phyloP scores from a whole-genome alignment of 2,113 vertebrate genomes.

The Sialia sialis region DNA sequence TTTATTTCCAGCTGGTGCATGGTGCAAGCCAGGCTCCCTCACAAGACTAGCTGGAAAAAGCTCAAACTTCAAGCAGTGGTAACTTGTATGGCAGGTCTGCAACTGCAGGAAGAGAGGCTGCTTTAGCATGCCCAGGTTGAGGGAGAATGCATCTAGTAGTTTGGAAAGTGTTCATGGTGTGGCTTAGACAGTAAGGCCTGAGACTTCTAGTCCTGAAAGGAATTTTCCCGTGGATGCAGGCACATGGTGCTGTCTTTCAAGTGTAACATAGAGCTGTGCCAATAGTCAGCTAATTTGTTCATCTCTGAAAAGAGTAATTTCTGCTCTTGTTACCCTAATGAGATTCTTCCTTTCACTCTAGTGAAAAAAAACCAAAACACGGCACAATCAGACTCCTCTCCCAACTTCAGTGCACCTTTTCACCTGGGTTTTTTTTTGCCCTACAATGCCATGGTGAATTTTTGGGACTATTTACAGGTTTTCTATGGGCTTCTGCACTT shows the following conservation, averaged over 20 bases:
- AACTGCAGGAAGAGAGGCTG: neutral
- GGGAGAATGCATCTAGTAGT: accelerated
- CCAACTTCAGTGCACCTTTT: neutral
- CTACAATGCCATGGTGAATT: neutral
- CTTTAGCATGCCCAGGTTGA: neutral
- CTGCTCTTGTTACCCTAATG: neutral
- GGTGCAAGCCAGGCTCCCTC: neutral
- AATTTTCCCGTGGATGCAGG: neutral
- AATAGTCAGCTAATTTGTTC: neutral
- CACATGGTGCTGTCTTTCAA: accelerated
- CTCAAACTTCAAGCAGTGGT: neutral
- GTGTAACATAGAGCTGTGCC: accelerated
- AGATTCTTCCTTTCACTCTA: neutral
- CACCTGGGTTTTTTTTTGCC: neutral
- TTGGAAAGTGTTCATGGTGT: neutral
- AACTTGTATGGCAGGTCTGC: neutral
- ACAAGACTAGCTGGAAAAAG: neutral
- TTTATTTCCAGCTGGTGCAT: neutral
- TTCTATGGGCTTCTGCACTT: neutral
- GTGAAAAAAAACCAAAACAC: neutral
- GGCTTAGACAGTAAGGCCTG: neutral
- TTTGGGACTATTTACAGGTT: neutral
- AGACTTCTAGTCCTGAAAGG: neutral
- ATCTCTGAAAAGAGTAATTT: neutral
- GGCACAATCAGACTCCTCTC: neutral